These are phyloP conservation scores for Megaustenia siamemsis DNA, from an alignment of 2,888 invertebrate species.

Conservation along the genomic window DNA sequence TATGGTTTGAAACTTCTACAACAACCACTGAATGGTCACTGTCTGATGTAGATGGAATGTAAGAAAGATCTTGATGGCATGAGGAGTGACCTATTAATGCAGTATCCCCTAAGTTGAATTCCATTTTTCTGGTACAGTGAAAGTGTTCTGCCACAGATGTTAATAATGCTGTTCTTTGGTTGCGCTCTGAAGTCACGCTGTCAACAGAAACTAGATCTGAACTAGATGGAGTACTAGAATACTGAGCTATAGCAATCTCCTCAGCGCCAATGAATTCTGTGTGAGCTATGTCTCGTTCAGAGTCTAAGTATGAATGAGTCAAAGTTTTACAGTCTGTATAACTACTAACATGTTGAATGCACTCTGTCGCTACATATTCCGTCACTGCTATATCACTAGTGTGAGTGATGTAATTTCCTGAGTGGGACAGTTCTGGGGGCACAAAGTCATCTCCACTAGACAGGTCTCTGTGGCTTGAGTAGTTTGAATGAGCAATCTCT, in stretches of 20 bases:
- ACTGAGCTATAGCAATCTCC: slow-evolving; percentile 38
- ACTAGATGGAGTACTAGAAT: neutral
- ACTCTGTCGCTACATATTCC: slow-evolving; percentile 36
- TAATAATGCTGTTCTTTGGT: neutral
- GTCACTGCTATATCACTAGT: slow-evolving; percentile 27
- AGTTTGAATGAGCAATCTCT: slow-evolving; percentile 53
- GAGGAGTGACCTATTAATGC: slow-evolving; percentile 28
- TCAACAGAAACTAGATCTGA: neutral
- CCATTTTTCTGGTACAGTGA: neutral
- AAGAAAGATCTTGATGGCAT: slow-evolving; percentile 5
- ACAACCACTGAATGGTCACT: slow-evolving; percentile 3
- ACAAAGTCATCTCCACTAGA: slow-evolving; percentile 46
- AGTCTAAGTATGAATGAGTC: slow-evolving; percentile 28
- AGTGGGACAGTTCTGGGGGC: slow-evolving; percentile 22
- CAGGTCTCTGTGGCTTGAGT: slow-evolving; percentile 61
- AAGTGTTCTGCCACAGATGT: neutral
- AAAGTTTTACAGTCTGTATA: slow-evolving; percentile 24
- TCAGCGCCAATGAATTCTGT: slow-evolving; percentile 49
- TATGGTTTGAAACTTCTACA: slow-evolving; percentile 16
- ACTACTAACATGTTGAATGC: slow-evolving; percentile 28
- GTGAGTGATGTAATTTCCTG: slow-evolving; percentile 30
- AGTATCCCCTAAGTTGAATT: slow-evolving; percentile 33
- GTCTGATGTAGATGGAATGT: neutral
- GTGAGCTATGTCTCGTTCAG: slow-evolving; percentile 26
- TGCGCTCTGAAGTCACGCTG: neutral